Conservation (phyloP, 1,140 invertebrate genomes). For the Macrotrachela quadricornifera region DNA sequence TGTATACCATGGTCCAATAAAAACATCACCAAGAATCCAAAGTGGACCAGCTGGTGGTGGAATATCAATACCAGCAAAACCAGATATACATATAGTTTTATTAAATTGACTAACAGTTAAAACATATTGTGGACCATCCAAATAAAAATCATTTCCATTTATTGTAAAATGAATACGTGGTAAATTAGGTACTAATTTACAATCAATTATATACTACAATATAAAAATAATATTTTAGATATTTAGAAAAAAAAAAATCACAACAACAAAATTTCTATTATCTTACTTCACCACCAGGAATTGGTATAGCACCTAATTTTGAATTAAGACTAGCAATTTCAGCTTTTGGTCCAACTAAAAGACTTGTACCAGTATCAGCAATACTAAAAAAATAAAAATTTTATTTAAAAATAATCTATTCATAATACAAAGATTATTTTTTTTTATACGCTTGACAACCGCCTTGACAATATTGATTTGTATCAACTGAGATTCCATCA, state of each 20-base stretch:
- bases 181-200: no score
- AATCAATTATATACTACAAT: no score
- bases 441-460: constrained; percentile 24
- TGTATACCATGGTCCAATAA: constrained; percentile 83
- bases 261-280: no score
- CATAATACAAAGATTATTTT: no score
- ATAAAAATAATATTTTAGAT: no score
- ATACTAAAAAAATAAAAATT: constrained; percentile 33
- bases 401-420: no score
- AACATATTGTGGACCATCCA: no score
- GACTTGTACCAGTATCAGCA: constrained; percentile 89
- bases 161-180: no score
- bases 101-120: constrained; percentile 23
- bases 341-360: constrained; percentile 74
- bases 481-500: constrained; percentile 45
- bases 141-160: no score
- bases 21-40: constrained; percentile 50
- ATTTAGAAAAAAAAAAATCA: no score
- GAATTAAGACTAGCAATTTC: constrained; percentile 64
- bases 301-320: constrained; percentile 53
- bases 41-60: constrained; percentile 44
- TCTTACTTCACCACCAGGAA: constrained; percentile 46
- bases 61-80: constrained; percentile 87
- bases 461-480: constrained; percentile 20
- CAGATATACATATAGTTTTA: constrained; percentile 62